Evolutionary conservation across 2,113 vertebrate genomes (phyloP).

Genomic region (Dicrurus megarhynchus): DNA sequence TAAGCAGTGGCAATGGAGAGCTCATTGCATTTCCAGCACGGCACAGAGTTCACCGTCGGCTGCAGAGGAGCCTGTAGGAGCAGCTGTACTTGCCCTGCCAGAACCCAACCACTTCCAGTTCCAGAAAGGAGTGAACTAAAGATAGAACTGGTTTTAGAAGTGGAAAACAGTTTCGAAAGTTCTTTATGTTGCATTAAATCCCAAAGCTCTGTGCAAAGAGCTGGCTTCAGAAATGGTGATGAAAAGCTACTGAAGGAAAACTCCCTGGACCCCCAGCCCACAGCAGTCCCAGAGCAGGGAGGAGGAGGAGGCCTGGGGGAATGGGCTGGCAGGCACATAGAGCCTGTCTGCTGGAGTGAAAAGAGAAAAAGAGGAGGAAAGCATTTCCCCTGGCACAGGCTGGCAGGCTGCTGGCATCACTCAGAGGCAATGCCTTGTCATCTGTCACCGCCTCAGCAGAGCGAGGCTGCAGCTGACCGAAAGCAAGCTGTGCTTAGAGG

Average conservation of each 20-base stretch:
- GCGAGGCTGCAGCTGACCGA: background rate
- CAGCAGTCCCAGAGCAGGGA: background rate
- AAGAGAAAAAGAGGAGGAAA: background rate
- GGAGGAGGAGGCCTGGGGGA: background rate
- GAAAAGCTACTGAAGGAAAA: background rate
- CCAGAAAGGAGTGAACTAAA: background rate
- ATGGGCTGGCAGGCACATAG: background rate
- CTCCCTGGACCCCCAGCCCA: background rate
- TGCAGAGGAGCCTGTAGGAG: background rate
- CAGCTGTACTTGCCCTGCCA: background rate
- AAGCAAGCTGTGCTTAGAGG: background rate
- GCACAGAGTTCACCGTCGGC: fast-evolving
- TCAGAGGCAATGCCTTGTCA: background rate
- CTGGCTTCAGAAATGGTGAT: background rate
- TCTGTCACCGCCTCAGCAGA: background rate
- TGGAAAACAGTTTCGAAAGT: background rate
- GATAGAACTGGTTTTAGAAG: background rate
- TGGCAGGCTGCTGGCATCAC: background rate
- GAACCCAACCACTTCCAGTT: background rate
- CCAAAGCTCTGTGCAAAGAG: background rate
- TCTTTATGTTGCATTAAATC: background rate
- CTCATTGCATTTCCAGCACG: fast-evolving
- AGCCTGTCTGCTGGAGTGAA: background rate
- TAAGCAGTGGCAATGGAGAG: background rate
- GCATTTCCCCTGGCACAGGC: background rate